These are phyloP conservation scores for Sebastes schlegelii DNA, from an alignment of 2,113 vertebrate genomes.

Conservation along the genomic window DNA sequence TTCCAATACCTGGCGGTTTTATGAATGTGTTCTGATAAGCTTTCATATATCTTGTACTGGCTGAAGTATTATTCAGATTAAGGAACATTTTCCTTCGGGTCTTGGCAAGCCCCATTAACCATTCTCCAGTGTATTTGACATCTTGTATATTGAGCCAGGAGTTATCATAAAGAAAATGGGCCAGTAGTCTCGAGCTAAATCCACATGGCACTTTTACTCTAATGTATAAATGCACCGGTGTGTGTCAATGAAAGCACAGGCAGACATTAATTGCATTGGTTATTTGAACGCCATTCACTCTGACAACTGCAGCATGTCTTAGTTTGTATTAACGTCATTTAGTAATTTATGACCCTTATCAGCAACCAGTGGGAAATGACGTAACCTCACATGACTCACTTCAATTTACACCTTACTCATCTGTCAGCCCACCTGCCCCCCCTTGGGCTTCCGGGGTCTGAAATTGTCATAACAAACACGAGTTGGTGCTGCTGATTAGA, in stretches of 20 bases:
- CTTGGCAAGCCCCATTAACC: slow-evolving; percentile 12
- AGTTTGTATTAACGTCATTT: slow-evolving; percentile 6
- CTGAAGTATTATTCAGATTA: slow-evolving; percentile 13
- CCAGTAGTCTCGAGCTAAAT: background rate
- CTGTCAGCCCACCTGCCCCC: slow-evolving; percentile 3
- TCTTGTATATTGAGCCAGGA: slow-evolving; percentile 31
- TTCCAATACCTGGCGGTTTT: background rate
- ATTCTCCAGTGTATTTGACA: background rate
- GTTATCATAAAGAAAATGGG: background rate
- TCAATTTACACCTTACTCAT: slow-evolving; percentile 34
- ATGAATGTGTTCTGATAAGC: slow-evolving; percentile 17
- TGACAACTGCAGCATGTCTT: background rate
- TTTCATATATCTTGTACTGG: slow-evolving; percentile 23
- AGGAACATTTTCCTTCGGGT: background rate
- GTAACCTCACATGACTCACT: slow-evolving; percentile 7
- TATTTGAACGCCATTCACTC: slow-evolving; percentile 14
- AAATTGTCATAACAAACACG: background rate
- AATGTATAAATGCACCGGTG: background rate
- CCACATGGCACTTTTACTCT: background rate
- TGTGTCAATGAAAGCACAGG: slow-evolving; percentile 5
- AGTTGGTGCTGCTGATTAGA: background rate
- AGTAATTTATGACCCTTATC: slow-evolving; percentile 22
- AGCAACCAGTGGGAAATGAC: slow-evolving; percentile 16
- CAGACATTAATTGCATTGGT: slow-evolving; percentile 13
- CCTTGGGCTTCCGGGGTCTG: background rate